These are phyloP conservation scores for Sciaenops ocellatus DNA, from an alignment of 2,797 vertebrate species.

Conservation along the genomic window DNA sequence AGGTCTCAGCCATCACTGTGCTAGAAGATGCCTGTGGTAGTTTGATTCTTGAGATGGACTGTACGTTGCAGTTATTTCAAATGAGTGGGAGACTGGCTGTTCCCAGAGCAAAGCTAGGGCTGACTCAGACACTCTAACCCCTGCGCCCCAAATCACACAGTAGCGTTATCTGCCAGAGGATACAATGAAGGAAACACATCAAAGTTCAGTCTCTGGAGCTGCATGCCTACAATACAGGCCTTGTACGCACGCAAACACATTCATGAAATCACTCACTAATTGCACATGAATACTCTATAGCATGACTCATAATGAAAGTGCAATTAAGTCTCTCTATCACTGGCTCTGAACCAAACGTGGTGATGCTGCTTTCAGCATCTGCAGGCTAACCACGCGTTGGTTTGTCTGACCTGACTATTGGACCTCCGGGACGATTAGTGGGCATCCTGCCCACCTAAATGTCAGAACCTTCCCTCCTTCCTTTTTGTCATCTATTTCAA, in stretches of 20 bases:
- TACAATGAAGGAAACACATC: constrained; percentile 76
- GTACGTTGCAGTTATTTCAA: constrained; percentile 64
- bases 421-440: constrained; percentile 61
- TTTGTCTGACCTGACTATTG: constrained; percentile 58
- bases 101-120: constrained; percentile 68
- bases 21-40: constrained; percentile 48
- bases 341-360: constrained; percentile 68
- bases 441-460: constrained; percentile 67
- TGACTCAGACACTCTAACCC: constrained; percentile 73
- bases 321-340: constrained; percentile 73
- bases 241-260: constrained; percentile 46
- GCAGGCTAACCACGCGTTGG: constrained; percentile 54
- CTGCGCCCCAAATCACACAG: constrained; percentile 70
- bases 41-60: constrained; percentile 61
- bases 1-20: constrained; percentile 39
- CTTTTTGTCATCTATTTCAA: constrained; percentile 58
- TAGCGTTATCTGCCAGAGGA: constrained; percentile 72
- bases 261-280: constrained; percentile 74
- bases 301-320: constrained; percentile 77
- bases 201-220: constrained; percentile 66
- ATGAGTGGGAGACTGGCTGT: constrained; percentile 65
- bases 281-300: constrained; percentile 76
- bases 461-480: constrained; percentile 35
- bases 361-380: constrained; percentile 57
- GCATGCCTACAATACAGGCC: constrained; percentile 28